These are phyloP conservation scores for Conus ventricosus DNA, from an alignment of 1,140 invertebrate species.

Conservation along the genomic window DNA sequence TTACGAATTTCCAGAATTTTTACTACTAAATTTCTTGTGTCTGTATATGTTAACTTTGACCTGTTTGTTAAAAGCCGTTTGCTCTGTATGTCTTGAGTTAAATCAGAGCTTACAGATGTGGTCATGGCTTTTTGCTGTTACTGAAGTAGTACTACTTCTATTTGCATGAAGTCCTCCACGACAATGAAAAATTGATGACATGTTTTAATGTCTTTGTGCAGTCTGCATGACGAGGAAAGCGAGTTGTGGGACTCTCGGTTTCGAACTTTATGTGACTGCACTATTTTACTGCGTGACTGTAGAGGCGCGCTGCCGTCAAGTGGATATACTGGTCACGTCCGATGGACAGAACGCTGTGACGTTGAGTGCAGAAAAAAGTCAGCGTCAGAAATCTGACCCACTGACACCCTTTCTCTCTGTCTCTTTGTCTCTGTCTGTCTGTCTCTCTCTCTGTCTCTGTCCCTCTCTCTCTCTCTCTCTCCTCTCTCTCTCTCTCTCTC, in stretches of 20 bases:
- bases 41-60: too few relatives aligned
- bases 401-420: not conserved
- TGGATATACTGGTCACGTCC: not conserved
- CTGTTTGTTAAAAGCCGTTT: too few relatives aligned
- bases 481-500: not conserved
- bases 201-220: not conserved
- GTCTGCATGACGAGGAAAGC: not conserved
- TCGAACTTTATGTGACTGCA: not conserved
- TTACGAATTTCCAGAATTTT: too few relatives aligned
- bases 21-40: too few relatives aligned
- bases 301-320: not conserved
- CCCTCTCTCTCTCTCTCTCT: not conserved
- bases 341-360: not conserved
- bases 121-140: too few relatives aligned
- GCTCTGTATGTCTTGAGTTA: too few relatives aligned
- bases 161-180: too few relatives aligned
- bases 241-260: not conserved
- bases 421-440: not conserved
- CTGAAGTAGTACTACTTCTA: too few relatives aligned
- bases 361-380: not conserved
- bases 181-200: not conserved
- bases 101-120: too few relatives aligned
- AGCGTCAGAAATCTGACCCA: not conserved
- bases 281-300: not conserved
- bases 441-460: not conserved